phyloP scores from a whole-genome alignment of 2,113 vertebrate species.

The Sminthopsis crassicaudata region DNA sequence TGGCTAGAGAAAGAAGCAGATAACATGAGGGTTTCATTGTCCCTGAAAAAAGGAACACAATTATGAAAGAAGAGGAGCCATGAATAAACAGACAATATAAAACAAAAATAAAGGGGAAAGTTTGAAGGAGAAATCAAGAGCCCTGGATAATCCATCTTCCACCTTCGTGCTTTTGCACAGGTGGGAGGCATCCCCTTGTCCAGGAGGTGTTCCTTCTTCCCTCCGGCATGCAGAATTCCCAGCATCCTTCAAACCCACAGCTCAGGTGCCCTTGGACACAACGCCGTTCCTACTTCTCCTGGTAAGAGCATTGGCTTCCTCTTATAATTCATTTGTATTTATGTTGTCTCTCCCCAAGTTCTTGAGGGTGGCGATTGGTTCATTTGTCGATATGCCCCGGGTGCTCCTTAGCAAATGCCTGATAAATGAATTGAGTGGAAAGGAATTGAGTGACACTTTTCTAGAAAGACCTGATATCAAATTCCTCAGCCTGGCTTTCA shows the following conservation, averaged over 20 bases:
- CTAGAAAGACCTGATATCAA: not conserved
- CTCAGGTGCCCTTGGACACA: not conserved
- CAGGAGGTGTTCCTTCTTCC: not conserved
- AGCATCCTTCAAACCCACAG: not conserved
- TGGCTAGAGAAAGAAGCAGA: not conserved
- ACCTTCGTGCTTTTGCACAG: not conserved
- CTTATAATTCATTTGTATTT: not conserved
- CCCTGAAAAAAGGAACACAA: not conserved
- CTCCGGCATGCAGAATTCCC: not conserved
- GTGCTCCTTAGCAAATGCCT: not conserved
- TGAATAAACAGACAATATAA: not conserved
- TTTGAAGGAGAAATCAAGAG: not conserved
- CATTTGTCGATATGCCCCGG: not conserved
- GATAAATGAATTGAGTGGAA: not conserved
- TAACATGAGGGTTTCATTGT: not conserved
- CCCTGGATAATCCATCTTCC: not conserved
- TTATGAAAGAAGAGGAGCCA: not conserved
- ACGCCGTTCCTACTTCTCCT: not conserved
- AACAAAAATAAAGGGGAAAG: not conserved
- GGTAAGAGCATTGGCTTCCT: not conserved
- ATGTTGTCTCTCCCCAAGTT: not conserved
- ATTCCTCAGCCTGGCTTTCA: not conserved
- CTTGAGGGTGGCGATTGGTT: not conserved
- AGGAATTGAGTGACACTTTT: not conserved
- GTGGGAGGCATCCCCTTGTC: not conserved